These are phyloP conservation scores for Syngnathus scovelli DNA, from an alignment of 2,113 vertebrate genomes.

Conservation along the genomic window DNA sequence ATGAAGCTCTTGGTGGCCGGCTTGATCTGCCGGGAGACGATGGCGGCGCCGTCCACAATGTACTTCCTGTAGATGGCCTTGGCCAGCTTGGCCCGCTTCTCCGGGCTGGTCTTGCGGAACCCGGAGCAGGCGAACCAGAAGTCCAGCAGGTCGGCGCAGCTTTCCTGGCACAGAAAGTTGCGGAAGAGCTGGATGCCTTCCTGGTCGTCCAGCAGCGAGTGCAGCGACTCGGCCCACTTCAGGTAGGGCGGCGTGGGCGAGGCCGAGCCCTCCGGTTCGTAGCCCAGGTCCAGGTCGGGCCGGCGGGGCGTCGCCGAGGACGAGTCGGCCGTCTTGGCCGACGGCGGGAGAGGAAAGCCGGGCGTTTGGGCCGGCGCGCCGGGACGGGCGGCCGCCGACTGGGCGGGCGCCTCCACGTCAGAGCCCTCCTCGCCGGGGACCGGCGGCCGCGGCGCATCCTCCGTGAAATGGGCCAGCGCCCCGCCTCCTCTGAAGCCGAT, in stretches of 20 bases:
- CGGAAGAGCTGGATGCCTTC: conserved; percentile 92
- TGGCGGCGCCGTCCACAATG: conserved; percentile 81
- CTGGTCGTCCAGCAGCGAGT: conserved; percentile 89
- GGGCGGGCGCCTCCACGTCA: conserved; percentile 58
- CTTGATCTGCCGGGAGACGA: conserved; percentile 88
- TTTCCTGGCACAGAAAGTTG: conserved; percentile 87
- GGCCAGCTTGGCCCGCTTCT: conserved; percentile 87
- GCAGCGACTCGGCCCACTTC: conserved; percentile 92
- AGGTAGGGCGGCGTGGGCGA: conserved; percentile 87
- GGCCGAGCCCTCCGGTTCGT: conserved; percentile 91
- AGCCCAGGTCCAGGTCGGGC: conserved; percentile 88
- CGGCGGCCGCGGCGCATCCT: conserved; percentile 89
- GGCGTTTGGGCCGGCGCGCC: conserved; percentile 53
- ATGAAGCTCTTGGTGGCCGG: conserved; percentile 91
- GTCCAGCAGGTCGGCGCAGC: conserved; percentile 86
- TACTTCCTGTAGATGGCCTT: conserved; percentile 97
- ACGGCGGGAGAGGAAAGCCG: conserved; percentile 69
- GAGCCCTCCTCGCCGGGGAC: conserved; percentile 93
- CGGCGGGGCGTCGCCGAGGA: conserved; percentile 78
- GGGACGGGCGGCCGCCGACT: conserved; percentile 66
- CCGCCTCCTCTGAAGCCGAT: conserved; percentile 77
- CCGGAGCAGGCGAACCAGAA: conserved; percentile 98
- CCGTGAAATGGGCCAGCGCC: conserved; percentile 80
- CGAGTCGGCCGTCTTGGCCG: conserved; percentile 71
- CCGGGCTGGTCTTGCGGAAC: conserved; percentile 84